phyloP scores from a whole-genome alignment of 2,797 vertebrate genomes.

The Manis javanica region DNA sequence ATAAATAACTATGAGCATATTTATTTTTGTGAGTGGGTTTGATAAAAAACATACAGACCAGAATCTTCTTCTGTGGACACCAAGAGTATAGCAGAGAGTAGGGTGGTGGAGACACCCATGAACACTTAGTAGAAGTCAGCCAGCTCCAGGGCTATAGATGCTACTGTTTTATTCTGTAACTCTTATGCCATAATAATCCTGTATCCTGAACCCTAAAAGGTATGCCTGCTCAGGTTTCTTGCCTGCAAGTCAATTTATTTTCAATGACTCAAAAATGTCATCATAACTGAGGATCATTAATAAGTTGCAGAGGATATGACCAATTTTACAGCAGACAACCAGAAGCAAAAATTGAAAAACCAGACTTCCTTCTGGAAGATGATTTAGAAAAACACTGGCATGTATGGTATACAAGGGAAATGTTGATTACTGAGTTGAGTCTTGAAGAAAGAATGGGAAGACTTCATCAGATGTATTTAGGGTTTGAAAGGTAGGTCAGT shows the following conservation, averaged over 20 bases:
- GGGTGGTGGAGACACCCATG: neutral
- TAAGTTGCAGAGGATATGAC: neutral
- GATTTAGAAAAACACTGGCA: neutral
- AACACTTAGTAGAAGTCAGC: neutral
- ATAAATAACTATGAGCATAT: neutral
- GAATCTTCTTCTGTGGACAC: neutral
- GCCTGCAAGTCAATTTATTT: conserved; percentile 27
- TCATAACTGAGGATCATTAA: neutral
- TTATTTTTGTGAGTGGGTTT: conserved; percentile 3
- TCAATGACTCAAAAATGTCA: neutral
- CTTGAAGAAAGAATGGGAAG: neutral
- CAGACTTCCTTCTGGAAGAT: neutral
- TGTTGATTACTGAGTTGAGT: neutral
- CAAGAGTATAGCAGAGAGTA: neutral
- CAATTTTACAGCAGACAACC: neutral
- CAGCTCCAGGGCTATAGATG: neutral
- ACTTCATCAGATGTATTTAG: neutral
- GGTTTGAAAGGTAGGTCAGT: neutral
- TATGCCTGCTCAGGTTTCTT: neutral
- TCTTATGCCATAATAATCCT: neutral
- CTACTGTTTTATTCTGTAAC: neutral
- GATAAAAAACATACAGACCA: neutral
- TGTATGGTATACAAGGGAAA: neutral
- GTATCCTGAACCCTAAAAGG: neutral
- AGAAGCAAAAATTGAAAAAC: neutral